Percentiles rank a stretch among this genome's conserved stretches.
These are phyloP conservation scores for Amiota minor DNA, from an alignment of 2,888 invertebrate genomes.

Conservation along the genomic window DNA sequence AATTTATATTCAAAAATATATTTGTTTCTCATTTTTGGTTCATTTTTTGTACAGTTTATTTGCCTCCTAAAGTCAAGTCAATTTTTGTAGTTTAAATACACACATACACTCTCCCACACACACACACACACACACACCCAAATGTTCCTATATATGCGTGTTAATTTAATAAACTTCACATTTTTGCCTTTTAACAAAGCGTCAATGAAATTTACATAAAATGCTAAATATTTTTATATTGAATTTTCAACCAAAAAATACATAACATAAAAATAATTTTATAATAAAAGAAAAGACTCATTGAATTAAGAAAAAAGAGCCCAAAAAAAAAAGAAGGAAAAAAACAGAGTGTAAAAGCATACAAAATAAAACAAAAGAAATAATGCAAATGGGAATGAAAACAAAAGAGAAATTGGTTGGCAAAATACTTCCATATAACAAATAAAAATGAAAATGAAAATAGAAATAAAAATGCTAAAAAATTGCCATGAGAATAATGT, in stretches of 20 bases:
- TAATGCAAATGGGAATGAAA: not conserved
- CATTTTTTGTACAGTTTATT: no score
- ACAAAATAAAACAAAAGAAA: not conserved
- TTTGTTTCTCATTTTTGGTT: no score
- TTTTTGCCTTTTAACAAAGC: conserved; percentile 8
- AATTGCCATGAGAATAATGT: not conserved
- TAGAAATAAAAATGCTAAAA: conserved; percentile 5
- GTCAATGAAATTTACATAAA: conserved; percentile 19
- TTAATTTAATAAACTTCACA: conserved; percentile 28
- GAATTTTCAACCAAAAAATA: conserved; percentile 9
- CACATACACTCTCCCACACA: no score
- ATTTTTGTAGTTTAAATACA: no score
- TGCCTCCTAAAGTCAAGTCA: no score
- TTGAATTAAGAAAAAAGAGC: not conserved
- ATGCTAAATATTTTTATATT: conserved; percentile 15
- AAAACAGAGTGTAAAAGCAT: conserved; percentile 4
- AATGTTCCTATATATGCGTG: not conserved
- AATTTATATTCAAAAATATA: no score
- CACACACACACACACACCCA: no score
- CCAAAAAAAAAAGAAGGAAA: not conserved
- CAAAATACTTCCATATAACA: no score
- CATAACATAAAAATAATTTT: conserved; percentile 4
- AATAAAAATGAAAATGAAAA: not conserved
- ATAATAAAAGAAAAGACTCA: not conserved
- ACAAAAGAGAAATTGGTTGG: not conserved